Base-by-base conservation (phyloP, 2,888 invertebrate genomes). In the Byasa hedistus region DNA sequence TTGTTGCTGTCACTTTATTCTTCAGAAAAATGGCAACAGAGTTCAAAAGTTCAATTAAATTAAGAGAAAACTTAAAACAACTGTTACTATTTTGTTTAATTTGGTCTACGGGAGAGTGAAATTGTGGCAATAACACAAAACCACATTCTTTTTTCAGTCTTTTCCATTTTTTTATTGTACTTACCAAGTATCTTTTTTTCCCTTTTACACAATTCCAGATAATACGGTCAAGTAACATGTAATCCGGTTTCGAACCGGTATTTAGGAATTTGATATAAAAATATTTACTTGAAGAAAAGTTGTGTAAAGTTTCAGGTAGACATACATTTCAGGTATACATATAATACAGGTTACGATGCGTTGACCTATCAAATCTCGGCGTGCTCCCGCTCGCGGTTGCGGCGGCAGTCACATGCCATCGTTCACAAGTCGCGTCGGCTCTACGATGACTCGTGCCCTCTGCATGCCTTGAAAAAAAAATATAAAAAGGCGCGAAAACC, bases 321-420 rank as follows among this genome's bases (percentile, higher is more conserved):
- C 15, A 10, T 56, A 56, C 24, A 36, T 54, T 54, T 54, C 52
- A 54, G 52, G 19, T 36, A 52, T 57, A 57, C 32, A 61, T 55
- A 12, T 5, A 39, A 71, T 71, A 68, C 68, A 62, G 68, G 68
- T 69, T 66, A 71, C 68, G 69, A 73, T 73, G 74, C 74, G 74
- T 76, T 75, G 77, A 78, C 78, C 78, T 76, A 74, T 73, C 72
- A 73, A 75, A 76, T 79, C 77, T 74, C 76, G 67, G 74, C 70
- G 69, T 70, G 71, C 73, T 73, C 72, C 70, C 73, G 76, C 71
- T 69, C 67, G 69, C 69, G 70, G 70, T 72, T 69, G 71, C 66
- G 62, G 65, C 76, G 79, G 79, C 82, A 82, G 82, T 81, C 79
- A 77, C 75, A 77, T 77, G 79, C 69, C 69, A 72, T 65, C 73